phyloP scores from a whole-genome alignment of 2,888 invertebrate genomes.

The Dynastes maya region DNA sequence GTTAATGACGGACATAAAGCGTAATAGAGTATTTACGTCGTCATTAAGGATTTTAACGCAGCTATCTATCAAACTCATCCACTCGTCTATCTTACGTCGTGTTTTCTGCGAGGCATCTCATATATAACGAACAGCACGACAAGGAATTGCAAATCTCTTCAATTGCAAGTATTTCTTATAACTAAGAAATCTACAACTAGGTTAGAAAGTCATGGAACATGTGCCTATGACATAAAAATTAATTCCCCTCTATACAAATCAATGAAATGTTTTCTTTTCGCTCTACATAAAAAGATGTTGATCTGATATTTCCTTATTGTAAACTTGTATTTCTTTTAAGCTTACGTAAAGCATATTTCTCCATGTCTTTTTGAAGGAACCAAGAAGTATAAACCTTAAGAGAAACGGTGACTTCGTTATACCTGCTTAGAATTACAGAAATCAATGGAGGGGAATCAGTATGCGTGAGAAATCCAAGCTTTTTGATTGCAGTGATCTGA shows the following conservation, averaged over 20 bases:
- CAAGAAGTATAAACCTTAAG: background rate
- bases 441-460: conserved; percentile 27
- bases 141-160: background rate
- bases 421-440: conserved; percentile 12
- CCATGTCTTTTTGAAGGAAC: background rate
- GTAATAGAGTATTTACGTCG: conserved; percentile 1
- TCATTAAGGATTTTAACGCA: conserved; percentile 9
- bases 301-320: background rate
- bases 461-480: conserved; percentile 26
- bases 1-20: conserved; percentile 19
- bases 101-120: background rate
- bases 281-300: background rate
- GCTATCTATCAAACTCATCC: background rate
- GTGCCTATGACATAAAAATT: no score
- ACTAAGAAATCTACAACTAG: no score
- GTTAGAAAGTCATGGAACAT: no score
- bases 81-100: background rate
- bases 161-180: background rate
- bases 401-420: background rate
- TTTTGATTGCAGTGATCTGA: conserved; percentile 25
- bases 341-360: background rate
- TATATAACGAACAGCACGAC: background rate
- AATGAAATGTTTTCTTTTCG: no score
- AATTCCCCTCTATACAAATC: no score
- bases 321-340: conserved; percentile 8